A percentile compares a stretch with the other conserved stretches of the same genome.
Conservation (phyloP, 2,888 invertebrate genomes). For the Alcis repandata region DNA sequence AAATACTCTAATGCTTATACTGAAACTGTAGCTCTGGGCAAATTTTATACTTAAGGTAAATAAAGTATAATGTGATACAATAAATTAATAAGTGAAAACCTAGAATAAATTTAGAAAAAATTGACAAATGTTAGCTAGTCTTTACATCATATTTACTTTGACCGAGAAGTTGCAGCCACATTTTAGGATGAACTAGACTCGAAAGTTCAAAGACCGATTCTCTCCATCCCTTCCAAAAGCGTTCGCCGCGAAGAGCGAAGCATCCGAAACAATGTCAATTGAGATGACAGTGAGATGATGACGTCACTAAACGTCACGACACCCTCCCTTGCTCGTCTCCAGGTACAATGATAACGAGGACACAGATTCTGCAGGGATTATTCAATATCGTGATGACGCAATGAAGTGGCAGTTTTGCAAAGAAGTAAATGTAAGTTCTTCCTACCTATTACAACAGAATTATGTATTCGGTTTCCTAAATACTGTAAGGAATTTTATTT, state of each 20-base stretch:
- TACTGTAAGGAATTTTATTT: no score
- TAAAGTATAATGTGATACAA: no score
- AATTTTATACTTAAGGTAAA: no score
- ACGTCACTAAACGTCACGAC: constrained; percentile 71
- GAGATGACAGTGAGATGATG: constrained; percentile 69
- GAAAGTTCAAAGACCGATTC: constrained; percentile 27
- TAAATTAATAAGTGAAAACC: no score
- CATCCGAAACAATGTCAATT: constrained; percentile 66
- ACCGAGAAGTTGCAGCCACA: background rate
- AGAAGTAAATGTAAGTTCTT: no score
- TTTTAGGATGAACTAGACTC: background rate
- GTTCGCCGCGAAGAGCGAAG: constrained; percentile 40
- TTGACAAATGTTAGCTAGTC: background rate
- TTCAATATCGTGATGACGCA: constrained; percentile 27
- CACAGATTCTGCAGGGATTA: constrained; percentile 68
- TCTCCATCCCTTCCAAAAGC: constrained; percentile 3
- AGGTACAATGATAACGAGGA: constrained; percentile 67
- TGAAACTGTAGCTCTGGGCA: no score
- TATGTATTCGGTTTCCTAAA: no score
- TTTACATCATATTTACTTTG: no score
- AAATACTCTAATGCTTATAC: no score
- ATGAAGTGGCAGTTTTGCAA: constrained; percentile 23
- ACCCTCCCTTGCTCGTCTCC: constrained; percentile 38
- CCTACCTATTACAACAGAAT: no score
- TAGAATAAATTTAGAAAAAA: no score